Evolutionary conservation across 2,797 vertebrate genomes (phyloP).

Genomic region (Phoebastria nigripes): DNA sequence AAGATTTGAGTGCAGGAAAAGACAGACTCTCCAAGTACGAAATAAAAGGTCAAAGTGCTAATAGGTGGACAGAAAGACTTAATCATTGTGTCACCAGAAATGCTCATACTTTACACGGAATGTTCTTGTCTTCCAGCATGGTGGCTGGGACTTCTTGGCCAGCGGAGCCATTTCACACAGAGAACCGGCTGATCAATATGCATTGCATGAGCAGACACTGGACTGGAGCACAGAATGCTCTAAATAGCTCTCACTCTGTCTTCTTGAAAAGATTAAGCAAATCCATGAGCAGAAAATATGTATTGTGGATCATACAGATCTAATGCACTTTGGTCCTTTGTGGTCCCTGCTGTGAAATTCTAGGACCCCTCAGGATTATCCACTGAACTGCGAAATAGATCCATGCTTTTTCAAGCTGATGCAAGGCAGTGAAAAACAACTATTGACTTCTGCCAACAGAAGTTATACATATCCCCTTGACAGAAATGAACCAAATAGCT

Average conservation of each 20-base stretch:
- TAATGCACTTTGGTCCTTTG: background rate
- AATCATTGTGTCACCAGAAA: background rate
- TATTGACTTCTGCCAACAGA: background rate
- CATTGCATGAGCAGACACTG: background rate
- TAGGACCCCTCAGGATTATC: background rate
- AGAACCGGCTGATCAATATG: background rate
- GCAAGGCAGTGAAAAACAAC: background rate
- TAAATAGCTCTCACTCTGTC: background rate
- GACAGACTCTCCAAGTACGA: background rate
- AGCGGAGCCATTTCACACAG: background rate
- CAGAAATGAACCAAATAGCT: background rate
- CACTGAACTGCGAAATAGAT: conserved; percentile 1
- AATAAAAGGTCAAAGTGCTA: background rate
- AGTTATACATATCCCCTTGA: background rate
- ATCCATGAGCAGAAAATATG: conserved; percentile 15
- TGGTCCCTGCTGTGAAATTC: conserved; percentile 1
- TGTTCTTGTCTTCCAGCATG: background rate
- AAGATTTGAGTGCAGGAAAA: background rate
- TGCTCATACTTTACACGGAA: background rate
- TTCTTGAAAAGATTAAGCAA: background rate
- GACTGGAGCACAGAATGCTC: background rate
- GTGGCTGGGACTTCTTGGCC: background rate
- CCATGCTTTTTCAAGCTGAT: background rate
- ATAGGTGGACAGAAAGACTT: background rate
- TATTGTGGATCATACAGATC: background rate